Conservation (phyloP, 1,140 invertebrate species). For the Trichogramma pretiosum region DNA sequence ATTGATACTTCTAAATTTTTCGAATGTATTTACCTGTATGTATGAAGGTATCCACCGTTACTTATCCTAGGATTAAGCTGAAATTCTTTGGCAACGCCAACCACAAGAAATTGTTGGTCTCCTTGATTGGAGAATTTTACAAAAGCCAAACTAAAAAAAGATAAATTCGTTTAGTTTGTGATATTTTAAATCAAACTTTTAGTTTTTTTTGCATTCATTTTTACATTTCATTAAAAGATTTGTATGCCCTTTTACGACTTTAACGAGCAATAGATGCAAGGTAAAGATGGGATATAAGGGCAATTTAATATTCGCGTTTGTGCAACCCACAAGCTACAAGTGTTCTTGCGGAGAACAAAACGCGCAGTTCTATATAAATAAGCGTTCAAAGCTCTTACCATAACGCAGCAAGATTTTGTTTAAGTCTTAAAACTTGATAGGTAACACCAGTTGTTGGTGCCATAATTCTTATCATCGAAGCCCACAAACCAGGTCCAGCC, state of each 20-base stretch:
- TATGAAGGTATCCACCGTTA: constrained; percentile 74
- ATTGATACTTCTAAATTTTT: not conserved
- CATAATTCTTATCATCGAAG: constrained; percentile 85
- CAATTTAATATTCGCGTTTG: constrained; percentile 10
- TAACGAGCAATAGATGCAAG: constrained; percentile 7
- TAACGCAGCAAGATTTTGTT: constrained; percentile 95
- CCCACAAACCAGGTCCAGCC: constrained; percentile 94
- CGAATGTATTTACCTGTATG: constrained; percentile 60
- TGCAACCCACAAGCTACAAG: constrained; percentile 6
- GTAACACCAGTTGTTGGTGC: constrained; percentile 78
- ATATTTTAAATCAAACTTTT: constrained; percentile 3
- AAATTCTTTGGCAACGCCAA: constrained; percentile 86
- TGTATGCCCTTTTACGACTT: constrained; percentile 14
- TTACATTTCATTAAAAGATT: not conserved
- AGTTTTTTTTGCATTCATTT: too few species aligned
- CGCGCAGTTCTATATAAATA: constrained; percentile 10
- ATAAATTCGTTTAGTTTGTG: not conserved
- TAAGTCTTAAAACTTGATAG: constrained; percentile 69
- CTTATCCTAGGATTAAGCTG: constrained; percentile 78
- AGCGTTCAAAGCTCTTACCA: constrained; percentile 52
- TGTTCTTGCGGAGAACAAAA: constrained; percentile 9
- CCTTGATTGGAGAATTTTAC: constrained; percentile 65
- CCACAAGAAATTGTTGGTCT: constrained; percentile 66
- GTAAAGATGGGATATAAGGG: constrained; percentile 15
- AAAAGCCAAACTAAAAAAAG: constrained; percentile 54